A percentile compares a stretch with the other conserved stretches of the same genome.
Conservation (phyloP, 2,797 vertebrate species). For the Pseudochaenichthys georgianus region DNA sequence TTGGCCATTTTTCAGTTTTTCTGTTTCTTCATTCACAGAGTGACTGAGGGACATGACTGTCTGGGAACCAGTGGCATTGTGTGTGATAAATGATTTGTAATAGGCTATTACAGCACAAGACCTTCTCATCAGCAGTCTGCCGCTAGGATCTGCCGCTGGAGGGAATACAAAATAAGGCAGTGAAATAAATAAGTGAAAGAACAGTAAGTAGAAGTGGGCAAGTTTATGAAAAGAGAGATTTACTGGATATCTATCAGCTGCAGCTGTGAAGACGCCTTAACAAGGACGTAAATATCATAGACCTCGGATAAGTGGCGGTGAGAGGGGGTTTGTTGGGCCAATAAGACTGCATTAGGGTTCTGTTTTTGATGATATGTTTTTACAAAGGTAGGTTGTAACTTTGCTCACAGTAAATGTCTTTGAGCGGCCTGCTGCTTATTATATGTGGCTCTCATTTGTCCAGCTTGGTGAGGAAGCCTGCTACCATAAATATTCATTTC, state of each 20-base stretch:
- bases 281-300: conserved; percentile 45
- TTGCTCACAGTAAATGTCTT: conserved; percentile 38
- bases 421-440: conserved; percentile 1
- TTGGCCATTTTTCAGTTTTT: background rate
- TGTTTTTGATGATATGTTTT: conserved; percentile 41
- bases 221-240: conserved; percentile 10
- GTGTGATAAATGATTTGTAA: conserved; percentile 48
- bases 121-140: conserved; percentile 40
- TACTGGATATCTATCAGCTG: conserved; percentile 14
- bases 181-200: background rate
- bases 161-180: conserved; percentile 22
- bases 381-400: conserved; percentile 36
- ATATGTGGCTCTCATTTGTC: conserved; percentile 21
- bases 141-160: conserved; percentile 33
- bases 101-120: conserved; percentile 57
- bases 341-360: conserved; percentile 13
- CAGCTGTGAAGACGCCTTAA: conserved; percentile 19
- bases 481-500: conserved; percentile 16
- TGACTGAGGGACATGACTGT: too few species aligned
- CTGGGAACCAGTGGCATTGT: too few species aligned
- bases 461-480: conserved; percentile 18
- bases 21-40: too few species aligned
- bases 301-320: conserved; percentile 28
- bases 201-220: background rate
- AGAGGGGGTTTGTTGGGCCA: conserved; percentile 31